Conservation (phyloP, 2,888 invertebrate species). For the Epistrophe eligans region DNA sequence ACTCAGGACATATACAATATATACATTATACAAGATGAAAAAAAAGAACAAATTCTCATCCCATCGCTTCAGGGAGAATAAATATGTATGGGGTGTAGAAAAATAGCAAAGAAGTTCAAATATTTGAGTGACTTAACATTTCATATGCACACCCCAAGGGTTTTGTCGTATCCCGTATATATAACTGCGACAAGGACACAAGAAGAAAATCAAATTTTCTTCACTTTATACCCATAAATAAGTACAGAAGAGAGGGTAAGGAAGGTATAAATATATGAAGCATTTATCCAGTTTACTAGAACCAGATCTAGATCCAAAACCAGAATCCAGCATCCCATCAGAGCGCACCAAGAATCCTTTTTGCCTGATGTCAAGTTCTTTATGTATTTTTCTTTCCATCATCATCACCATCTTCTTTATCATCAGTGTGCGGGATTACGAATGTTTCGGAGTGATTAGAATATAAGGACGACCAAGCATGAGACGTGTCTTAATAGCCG, state of each 20-base stretch:
- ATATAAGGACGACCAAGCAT: conserved; percentile 47
- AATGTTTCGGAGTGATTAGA: conserved; percentile 75
- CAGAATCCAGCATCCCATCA: conserved; percentile 9
- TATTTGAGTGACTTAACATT: conserved; percentile 76
- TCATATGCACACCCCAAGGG: conserved; percentile 65
- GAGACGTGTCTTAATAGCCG: conserved; percentile 74
- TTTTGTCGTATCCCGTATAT: neutral
- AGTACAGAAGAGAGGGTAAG: neutral
- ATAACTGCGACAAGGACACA: conserved; percentile 54
- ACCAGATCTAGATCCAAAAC: neutral
- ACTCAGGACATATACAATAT: neutral
- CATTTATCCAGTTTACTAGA: neutral
- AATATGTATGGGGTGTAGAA: conserved; percentile 1
- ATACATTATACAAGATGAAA: neutral
- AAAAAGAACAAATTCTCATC: neutral
- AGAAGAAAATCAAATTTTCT: conserved; percentile 73
- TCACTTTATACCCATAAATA: conserved; percentile 50
- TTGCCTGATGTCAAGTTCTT: conserved; percentile 50
- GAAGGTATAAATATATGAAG: neutral
- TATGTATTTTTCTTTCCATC: conserved; percentile 65
- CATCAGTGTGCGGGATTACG: conserved; percentile 59
- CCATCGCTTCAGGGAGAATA: neutral
- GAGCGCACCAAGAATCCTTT: conserved; percentile 60
- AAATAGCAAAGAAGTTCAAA: conserved; percentile 63
- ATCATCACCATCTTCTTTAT: conserved; percentile 35